Percentiles rank a stretch among this genome's conserved stretches.
Conservation (phyloP, 1,140 invertebrate species). For the Tetragnatha versicolor region DNA sequence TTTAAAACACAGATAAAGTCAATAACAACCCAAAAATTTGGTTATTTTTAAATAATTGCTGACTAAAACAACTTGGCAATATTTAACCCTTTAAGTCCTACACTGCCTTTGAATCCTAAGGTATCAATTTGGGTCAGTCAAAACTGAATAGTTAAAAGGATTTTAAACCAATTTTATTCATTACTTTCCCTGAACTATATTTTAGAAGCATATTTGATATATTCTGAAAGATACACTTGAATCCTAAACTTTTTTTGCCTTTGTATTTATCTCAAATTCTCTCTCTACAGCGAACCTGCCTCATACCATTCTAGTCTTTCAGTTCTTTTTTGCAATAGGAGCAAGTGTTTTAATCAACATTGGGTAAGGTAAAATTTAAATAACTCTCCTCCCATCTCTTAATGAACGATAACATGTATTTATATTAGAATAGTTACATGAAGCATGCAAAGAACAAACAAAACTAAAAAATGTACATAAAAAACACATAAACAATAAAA, state of each 20-base stretch:
- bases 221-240: not conserved
- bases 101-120: not conserved
- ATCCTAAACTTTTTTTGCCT: not conserved
- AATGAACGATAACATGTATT: too few species aligned
- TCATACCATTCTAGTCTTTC: constrained; percentile 9
- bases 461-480: not conserved
- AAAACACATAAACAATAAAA: not conserved
- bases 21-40: not conserved
- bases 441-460: not conserved
- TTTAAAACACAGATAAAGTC: not conserved
- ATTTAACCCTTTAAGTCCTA: not conserved
- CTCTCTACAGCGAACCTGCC: not conserved
- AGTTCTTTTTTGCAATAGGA: not conserved
- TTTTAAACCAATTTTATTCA: too few species aligned
- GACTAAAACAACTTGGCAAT: not conserved
- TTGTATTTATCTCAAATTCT: not conserved
- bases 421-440: not conserved
- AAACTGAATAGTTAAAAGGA: too few species aligned
- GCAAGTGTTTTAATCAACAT: not conserved
- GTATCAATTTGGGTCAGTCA: not conserved
- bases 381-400: not conserved
- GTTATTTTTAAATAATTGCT: not conserved
- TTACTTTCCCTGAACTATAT: too few species aligned
- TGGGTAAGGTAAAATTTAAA: not conserved
- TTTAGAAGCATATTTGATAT: not conserved